Evolutionary conservation across 2,888 invertebrate species (phyloP), one percentile per base, ranked within the genome.

Genomic region (Smittia sp.): DNA sequence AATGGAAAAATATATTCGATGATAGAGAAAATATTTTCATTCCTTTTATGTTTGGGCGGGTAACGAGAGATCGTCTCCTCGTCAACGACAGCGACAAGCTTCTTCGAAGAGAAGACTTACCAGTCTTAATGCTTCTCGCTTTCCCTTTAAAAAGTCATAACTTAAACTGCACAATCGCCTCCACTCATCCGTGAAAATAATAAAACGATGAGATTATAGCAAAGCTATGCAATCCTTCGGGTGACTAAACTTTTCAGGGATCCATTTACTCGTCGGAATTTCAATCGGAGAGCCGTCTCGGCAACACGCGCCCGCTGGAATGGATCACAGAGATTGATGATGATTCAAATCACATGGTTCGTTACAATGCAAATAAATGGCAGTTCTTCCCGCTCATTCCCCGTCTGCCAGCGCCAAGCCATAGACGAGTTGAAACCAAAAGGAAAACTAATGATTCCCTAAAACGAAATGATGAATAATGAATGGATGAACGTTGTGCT

Each of bases 291-390:
- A 46, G 15, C 15, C 46, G n/a, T 46, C 15, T 13, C 46, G 15
- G 46, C 2, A 46, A 15, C 9, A 32, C 46, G 46, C 15, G 46
- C 2, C 22, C 22, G 9, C 20, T 22, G 9, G 18, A 58, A 58
- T 18, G 58, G 58, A 58, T 58, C 58, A 6, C 1, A 22, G 22
- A 22, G 25, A 65, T 54, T 46, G 20, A 54, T 70, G 69, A 70
- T 54, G 69, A 70, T 70, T 70, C 54, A 32, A 27, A 70, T 54
- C 69, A 54, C 69, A 70, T 25, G 54, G 18, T 58, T 20, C 58
- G 58, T 22, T 70, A 70, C 69, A 54, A 54, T 70, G 69, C 69
- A 70, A 70, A 70, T 70, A 54, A 70, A 70, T 70, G 52, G 69
- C 52, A 54, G 41, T 70, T 52, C 18, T 20, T 20, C 13, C 27